Base-by-base conservation (phyloP, 2,113 vertebrate species). In the Mesembrinibis cayennensis region DNA sequence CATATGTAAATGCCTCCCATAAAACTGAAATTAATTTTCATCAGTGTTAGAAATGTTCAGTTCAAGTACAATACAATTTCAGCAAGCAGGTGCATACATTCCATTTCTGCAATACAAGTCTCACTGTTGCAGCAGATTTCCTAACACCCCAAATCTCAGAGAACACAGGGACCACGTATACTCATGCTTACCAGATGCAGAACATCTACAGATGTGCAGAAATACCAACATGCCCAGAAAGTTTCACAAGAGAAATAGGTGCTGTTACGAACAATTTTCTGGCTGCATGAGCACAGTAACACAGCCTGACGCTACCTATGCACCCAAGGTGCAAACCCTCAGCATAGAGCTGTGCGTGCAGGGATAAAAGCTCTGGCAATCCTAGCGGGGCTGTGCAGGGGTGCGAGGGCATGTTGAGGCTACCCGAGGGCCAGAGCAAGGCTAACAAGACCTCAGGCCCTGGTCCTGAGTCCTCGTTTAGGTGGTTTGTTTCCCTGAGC, bases 1-100 rank as follows among this genome's bases (percentile, higher is more conserved):
- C 97, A 98, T 98, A 98, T 98, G 98, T 97, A 98, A 98, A 98
- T 98, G 89, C 67, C 87, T 97, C 82, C 95, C 95, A 97, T 98
- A 98, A 98, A 98, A 97, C 83, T 65, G 86, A 98, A 98, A 98
- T 98, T 98, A 98, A 98, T 98, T 98, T 98, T 97, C 97, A 97
- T 82, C 96, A 90, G 69, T 56, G 86, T 97, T 97, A 97, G 96
- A 95, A 98, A 97, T 93, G 67, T 91, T 97, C 84, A 79, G 95
- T 91, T 97, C 88, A 95, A 95, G 83, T 94, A 97, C 69, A 97
- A 97, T 94, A 91, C 92, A 84, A 97, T 96, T 97, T 93, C 93
- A 94, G 40, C 2, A 1, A 96, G 67, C 97, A 98, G 97, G 96
- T 98, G 93, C 93, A 71, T 87, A 96, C 38, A 92, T 94, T 93